A percentile compares a stretch with the other conserved stretches of the same genome.
Evolutionary conservation across 2,888 invertebrate genomes (phyloP).

Genomic region (Herminia tarsipennalis): DNA sequence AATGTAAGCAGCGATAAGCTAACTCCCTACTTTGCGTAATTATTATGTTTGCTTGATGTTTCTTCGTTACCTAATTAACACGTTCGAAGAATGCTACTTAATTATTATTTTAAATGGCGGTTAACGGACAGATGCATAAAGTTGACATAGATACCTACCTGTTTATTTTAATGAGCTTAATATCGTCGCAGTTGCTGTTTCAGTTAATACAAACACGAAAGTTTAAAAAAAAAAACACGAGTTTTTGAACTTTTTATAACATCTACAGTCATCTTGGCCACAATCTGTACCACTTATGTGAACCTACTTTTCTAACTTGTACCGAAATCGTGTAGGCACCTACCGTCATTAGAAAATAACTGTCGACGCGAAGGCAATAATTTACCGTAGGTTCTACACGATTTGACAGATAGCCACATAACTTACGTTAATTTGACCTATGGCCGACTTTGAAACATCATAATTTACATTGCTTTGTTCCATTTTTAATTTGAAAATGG

Average conservation of each 20-base stretch:
- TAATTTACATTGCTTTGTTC: no score
- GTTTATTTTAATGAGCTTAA: constrained; percentile 1
- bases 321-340: constrained; percentile 38
- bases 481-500: no score
- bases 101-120: constrained; percentile 1
- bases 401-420: constrained; percentile 37
- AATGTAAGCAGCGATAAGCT: constrained; percentile 38
- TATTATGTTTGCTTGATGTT: constrained; percentile 36
- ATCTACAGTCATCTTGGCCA: neutral
- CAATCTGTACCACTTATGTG: constrained; percentile 20
- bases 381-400: constrained; percentile 45
- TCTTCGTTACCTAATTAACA: constrained; percentile 29
- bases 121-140: constrained; percentile 15
- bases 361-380: constrained; percentile 37
- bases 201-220: no score
- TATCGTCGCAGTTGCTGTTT: no score
- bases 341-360: constrained; percentile 39
- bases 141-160: constrained; percentile 7
- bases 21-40: constrained; percentile 41
- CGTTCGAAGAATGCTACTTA: constrained; percentile 20
- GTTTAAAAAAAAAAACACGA: neutral
- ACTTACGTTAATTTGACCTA: constrained; percentile 24
- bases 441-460: no score
- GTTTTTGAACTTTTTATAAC: neutral
- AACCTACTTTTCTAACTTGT: constrained; percentile 39